These are phyloP conservation scores for Piliocolobus tephrosceles DNA, from an alignment of 2,113 vertebrate species.

Conservation along the genomic window DNA sequence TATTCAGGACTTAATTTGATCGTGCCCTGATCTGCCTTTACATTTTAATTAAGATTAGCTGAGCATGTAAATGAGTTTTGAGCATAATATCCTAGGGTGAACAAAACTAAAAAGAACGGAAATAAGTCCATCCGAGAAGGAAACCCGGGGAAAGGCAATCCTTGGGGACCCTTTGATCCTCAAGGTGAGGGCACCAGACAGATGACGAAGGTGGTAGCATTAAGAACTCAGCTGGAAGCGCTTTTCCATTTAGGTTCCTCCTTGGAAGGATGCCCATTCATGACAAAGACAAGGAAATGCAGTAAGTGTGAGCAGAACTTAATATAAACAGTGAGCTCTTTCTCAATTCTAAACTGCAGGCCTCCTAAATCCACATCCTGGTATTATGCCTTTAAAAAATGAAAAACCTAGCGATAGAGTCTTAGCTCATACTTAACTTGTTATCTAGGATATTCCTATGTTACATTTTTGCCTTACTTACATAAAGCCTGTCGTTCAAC, in stretches of 20 bases:
- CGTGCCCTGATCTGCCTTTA: neutral
- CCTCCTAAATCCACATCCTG: neutral
- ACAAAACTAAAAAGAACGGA: neutral
- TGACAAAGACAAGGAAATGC: neutral
- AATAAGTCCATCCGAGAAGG: neutral
- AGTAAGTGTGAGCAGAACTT: neutral
- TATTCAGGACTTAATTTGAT: neutral
- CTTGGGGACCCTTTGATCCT: neutral
- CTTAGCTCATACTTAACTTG: neutral
- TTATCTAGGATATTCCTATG: neutral
- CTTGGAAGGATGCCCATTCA: neutral
- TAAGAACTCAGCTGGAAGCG: neutral
- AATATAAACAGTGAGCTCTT: neutral
- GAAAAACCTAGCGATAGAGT: neutral
- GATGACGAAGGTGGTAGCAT: neutral
- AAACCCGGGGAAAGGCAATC: neutral
- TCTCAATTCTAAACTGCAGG: neutral
- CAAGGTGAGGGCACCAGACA: neutral
- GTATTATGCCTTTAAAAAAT: neutral
- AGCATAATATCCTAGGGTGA: neutral
- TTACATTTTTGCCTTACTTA: neutral
- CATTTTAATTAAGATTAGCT: constrained; percentile 36
- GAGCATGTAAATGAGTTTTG: constrained; percentile 28
- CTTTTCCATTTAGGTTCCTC: neutral
- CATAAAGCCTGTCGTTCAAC: neutral